These are phyloP conservation scores for Dermochelys coriacea DNA, from an alignment of 2,797 vertebrate genomes.

Conservation along the genomic window DNA sequence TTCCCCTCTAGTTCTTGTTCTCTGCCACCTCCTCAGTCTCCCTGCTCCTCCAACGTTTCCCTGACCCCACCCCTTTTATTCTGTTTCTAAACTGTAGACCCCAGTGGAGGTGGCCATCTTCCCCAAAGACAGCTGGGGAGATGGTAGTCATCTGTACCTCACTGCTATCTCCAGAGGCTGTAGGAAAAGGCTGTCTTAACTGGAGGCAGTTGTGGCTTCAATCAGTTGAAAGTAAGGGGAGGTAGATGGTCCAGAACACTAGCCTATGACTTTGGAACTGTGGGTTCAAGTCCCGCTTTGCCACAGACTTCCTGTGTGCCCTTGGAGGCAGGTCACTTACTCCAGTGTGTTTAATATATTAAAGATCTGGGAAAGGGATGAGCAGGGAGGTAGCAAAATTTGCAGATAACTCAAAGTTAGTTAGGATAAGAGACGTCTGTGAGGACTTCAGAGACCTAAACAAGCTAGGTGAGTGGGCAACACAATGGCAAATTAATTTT, in stretches of 20 bases:
- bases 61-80: background rate
- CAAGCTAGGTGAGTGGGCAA: too few relatives aligned
- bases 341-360: too few relatives aligned
- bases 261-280: background rate
- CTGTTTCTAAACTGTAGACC: background rate
- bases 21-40: fast-evolving
- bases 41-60: background rate
- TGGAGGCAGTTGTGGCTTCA: background rate
- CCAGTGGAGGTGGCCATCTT: background rate
- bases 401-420: too few relatives aligned
- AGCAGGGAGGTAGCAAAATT: too few relatives aligned
- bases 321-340: too few relatives aligned
- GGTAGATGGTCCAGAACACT: background rate
- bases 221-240: background rate
- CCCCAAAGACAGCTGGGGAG: background rate
- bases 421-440: too few relatives aligned
- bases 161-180: background rate
- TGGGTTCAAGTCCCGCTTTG: too few relatives aligned
- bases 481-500: too few relatives aligned
- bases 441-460: too few relatives aligned
- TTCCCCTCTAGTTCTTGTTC: background rate
- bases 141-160: background rate
- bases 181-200: too few relatives aligned
- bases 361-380: too few relatives aligned
- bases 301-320: too few relatives aligned